Conservation (phyloP, 2,888 invertebrate genomes). For the Eurytoma adleriae region DNA sequence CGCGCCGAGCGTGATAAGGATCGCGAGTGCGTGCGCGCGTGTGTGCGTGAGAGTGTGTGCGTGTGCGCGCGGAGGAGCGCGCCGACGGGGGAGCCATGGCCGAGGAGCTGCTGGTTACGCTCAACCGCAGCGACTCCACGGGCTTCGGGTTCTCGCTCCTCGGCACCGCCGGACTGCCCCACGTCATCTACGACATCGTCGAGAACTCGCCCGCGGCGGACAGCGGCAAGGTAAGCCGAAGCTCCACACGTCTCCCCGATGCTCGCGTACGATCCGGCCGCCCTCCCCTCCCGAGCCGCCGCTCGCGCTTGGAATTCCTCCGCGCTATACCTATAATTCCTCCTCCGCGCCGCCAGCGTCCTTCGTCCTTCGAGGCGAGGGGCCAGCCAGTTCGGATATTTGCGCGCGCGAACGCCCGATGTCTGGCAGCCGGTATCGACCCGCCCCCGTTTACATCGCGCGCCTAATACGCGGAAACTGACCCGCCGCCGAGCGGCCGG, state of each 20-base stretch:
- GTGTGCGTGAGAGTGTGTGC: not conserved
- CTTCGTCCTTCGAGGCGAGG: not conserved
- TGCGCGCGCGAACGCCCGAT: slow-evolving; percentile 17
- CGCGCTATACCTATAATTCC: not conserved
- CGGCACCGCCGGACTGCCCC: slow-evolving; percentile 93
- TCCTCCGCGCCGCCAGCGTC: not conserved
- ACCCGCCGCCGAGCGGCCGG: not conserved
- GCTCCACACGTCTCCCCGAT: not conserved
- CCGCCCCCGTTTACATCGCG: slow-evolving; percentile 62
- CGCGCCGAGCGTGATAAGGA: no score
- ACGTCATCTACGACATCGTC: slow-evolving; percentile 94
- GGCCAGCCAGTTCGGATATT: slow-evolving; percentile 12
- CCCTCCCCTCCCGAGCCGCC: not conserved
- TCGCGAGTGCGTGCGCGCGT: not conserved
- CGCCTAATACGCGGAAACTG: slow-evolving; percentile 34
- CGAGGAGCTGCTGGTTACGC: slow-evolving; percentile 92
- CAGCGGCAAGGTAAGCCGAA: slow-evolving; percentile 87
- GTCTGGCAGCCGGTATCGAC: slow-evolving; percentile 64
- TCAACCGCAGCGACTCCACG: slow-evolving; percentile 90
- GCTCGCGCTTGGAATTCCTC: not conserved
- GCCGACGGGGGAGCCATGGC: slow-evolving; percentile 79
- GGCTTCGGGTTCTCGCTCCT: slow-evolving; percentile 95
- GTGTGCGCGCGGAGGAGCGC: not conserved
- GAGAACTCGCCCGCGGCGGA: slow-evolving; percentile 95
- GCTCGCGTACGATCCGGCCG: not conserved